Evolutionary conservation across 2,888 invertebrate genomes (phyloP), one percentile per base, ranked within the genome.

Genomic region (Scelioninae gen. 1): DNA sequence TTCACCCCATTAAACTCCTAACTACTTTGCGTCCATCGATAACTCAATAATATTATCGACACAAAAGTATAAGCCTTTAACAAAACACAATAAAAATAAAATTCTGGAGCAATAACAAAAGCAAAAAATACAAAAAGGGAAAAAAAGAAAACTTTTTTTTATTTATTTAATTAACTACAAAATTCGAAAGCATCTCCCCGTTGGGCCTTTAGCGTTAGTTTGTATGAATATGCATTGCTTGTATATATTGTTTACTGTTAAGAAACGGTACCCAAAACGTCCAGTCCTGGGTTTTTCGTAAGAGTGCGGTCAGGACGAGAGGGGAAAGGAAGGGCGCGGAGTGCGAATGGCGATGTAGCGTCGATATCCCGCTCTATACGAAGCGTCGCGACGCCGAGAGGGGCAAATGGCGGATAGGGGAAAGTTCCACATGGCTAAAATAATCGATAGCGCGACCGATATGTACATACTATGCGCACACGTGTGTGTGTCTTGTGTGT

Each of bases 361-460:
- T 92, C 92, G 91, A 92, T 92, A 92, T 89, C 87, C 85, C 91
- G 92, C 87, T 92, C 92, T 91, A 92, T 92, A 92, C 89, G 85
- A 85, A 87, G 88, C 89, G 89, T 88, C 88, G 90, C 87, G 88
- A 86, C 88, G 88, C 86, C 86, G 86, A 86, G 89, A 86, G 89
- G 88, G 89, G 89, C 82, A 83, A 71, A 84, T 80, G 86, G 87
- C 82, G 86, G 80, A 87, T 87, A 90, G 90, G 90, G 91, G 90
- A 87, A 89, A 90, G 89, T 91, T 91, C 89, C 90, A 91, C 90
- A 91, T 89, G 91, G 91, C 88, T 87, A 88, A 91, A 92, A 92
- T 92, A 92, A 92, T 92, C 92, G 92, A 92, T 92, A 92, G 79
- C 87, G 86, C 92, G 92, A 91, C 92, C 92, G 91, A 91, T 92